Evolutionary conservation across 2,113 vertebrate genomes (phyloP), one percentile per base, ranked within the genome.

Genomic region (Gracilinanus agilis): DNA sequence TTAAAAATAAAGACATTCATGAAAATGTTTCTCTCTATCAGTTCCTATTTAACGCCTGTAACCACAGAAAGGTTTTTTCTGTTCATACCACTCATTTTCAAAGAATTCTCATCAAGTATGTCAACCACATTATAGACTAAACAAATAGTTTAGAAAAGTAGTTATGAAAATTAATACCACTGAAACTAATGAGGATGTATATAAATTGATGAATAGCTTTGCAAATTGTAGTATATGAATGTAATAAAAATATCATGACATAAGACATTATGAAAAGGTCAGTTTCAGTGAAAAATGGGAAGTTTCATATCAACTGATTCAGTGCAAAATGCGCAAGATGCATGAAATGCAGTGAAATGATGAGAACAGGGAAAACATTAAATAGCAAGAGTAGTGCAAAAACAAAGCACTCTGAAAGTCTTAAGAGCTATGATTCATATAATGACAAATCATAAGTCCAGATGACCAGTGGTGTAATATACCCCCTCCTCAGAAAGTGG

Each of bases 71-170:
- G 40, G 83, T 88, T 94, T 21, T 29, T 58, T 11, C 54, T 95
- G 25, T 93, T 54, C 29, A 29, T 40, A 89, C 44, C 90, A n/a
- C 88, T 19, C 13, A 88, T 96, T 67, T 90, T 54, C 4, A 91
- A 94, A 21, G 49, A 90, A 54, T 25, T 1, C 92, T 16, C 90
- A 91, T 67, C 25, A 91, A 75, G 3, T 91, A 6, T 53, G 1
- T 25, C 55, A 90, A 58, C 93, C 91, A 56, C 24, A 3, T 12
- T 92, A 88, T 94, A 1, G 23, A 53, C 93, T 67, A 92, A 92
- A 90, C 3, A 90, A 95, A 93, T 21, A 54, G 8, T 90, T 90
- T 95, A 53, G 55, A 53, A 91, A 97, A 94, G 5, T 24, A 58
- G 13, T 12, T 53, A 75, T 91, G 61, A 95, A 44, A 94, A 58